Evolutionary conservation across 2,888 invertebrate species (phyloP).

Genomic region (Diarsia rubi): DNA sequence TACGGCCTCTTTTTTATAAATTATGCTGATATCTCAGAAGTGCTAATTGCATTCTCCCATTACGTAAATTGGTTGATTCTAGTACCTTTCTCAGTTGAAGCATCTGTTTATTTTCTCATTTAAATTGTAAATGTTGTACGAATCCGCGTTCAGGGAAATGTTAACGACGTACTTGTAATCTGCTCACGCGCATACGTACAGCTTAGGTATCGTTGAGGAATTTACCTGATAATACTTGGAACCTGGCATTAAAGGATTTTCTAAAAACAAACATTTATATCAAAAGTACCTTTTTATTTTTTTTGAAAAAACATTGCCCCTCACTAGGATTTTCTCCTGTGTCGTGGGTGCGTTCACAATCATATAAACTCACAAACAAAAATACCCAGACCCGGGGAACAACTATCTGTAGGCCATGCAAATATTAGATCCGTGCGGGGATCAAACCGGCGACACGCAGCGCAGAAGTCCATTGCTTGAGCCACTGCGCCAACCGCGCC

Average conservation of each 20-base stretch:
- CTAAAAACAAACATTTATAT: neutral
- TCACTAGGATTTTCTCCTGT: too few relatives aligned
- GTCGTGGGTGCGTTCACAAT: too few relatives aligned
- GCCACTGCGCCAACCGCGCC: too few relatives aligned
- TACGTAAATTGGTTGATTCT: constrained; percentile 34
- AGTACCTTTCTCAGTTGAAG: constrained; percentile 21
- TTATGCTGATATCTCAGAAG: constrained; percentile 10
- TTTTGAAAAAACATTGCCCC: too few relatives aligned
- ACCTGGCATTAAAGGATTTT: neutral
- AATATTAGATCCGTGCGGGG: too few relatives aligned
- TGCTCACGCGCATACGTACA: constrained; percentile 24
- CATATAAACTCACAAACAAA: too few relatives aligned
- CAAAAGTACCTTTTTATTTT: too few relatives aligned
- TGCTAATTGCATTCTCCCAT: constrained; percentile 37
- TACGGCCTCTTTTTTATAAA: neutral
- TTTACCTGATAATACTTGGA: neutral
- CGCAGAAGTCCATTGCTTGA: too few relatives aligned
- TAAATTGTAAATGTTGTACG: constrained; percentile 38
- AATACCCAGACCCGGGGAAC: too few relatives aligned
- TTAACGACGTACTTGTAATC: constrained; percentile 18
- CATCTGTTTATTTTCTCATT: constrained; percentile 32
- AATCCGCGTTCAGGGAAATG: constrained; percentile 32
- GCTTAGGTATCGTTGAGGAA: constrained; percentile 2
- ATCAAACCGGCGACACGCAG: too few relatives aligned
- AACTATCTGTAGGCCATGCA: too few relatives aligned